A percentile compares a stretch with the other conserved stretches of the same genome.
phyloP scores from a whole-genome alignment of 2,888 invertebrate genomes.

The Papilio demoleus region DNA sequence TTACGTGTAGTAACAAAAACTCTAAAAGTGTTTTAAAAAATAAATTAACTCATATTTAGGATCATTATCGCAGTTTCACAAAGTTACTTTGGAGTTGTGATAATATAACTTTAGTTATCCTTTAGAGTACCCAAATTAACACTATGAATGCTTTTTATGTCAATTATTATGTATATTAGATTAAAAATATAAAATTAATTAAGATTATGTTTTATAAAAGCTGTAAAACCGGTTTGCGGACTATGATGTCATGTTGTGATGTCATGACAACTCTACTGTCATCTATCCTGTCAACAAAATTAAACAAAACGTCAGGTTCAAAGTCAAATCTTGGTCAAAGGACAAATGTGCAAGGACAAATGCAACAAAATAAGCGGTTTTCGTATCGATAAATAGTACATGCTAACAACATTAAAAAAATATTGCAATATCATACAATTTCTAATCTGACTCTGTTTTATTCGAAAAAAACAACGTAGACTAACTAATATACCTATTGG shows the following conservation, averaged over 20 bases:
- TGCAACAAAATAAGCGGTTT: background rate
- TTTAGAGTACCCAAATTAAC: too few species aligned
- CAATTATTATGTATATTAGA: too few species aligned
- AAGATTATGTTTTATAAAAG: background rate
- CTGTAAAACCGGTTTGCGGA: background rate
- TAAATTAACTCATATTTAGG: too few species aligned
- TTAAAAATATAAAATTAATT: too few species aligned
- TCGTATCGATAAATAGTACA: background rate
- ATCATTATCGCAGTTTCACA: too few species aligned
- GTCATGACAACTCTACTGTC: background rate
- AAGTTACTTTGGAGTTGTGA: too few species aligned
- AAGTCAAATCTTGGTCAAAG: conserved; percentile 10
- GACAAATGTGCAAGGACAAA: background rate
- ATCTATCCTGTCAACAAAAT: background rate
- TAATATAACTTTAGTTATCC: too few species aligned
- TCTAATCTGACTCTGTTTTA: too few species aligned
- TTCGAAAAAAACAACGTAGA: too few species aligned
- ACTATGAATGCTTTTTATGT: too few species aligned
- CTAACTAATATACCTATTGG: too few species aligned
- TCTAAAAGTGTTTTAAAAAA: background rate
- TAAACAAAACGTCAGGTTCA: background rate
- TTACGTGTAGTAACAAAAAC: too few species aligned
- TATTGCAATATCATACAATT: background rate
- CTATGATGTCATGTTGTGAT: background rate
- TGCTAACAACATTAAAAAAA: background rate